phyloP scores from a whole-genome alignment of 2,888 invertebrate species.

The Fragum fragum region DNA sequence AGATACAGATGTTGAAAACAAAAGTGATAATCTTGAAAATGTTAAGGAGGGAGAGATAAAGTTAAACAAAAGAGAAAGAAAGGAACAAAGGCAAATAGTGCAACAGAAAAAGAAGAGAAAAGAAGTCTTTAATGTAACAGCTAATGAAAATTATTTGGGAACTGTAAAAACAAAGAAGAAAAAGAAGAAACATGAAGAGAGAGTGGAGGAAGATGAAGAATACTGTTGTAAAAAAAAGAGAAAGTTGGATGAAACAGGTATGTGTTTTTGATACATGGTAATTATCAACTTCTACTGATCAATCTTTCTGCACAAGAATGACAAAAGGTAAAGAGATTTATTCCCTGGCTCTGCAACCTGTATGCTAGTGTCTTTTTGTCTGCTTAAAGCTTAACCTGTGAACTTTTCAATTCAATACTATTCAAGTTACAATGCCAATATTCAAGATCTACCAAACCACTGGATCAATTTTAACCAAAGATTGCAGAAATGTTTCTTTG shows the following conservation, averaged over 20 bases:
- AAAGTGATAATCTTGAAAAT: background rate
- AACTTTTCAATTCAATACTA: too few relatives aligned
- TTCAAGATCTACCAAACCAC: too few relatives aligned
- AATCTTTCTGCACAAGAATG: too few relatives aligned
- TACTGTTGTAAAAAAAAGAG: conserved; percentile 54
- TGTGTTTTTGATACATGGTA: too few relatives aligned
- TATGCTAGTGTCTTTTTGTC: too few relatives aligned
- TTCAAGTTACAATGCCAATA: too few relatives aligned
- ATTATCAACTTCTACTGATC: too few relatives aligned
- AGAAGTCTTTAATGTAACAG: conserved; percentile 32
- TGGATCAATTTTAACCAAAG: too few relatives aligned
- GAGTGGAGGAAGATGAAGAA: conserved; percentile 72
- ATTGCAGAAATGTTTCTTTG: too few relatives aligned
- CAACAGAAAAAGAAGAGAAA: conserved; percentile 69
- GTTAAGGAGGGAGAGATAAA: conserved; percentile 44
- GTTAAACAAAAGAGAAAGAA: conserved; percentile 73
- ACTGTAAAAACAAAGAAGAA: conserved; percentile 86
- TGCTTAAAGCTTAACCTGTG: too few relatives aligned
- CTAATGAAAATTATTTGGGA: conserved; percentile 38
- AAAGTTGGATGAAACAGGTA: conserved; percentile 55
- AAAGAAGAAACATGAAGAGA: conserved; percentile 58
- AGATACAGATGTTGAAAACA: background rate
- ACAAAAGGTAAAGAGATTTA: too few relatives aligned
- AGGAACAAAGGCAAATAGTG: conserved; percentile 72
- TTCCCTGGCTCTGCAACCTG: too few relatives aligned